Conservation (phyloP, 2,888 invertebrate species). For the Epicampocera succincta region DNA sequence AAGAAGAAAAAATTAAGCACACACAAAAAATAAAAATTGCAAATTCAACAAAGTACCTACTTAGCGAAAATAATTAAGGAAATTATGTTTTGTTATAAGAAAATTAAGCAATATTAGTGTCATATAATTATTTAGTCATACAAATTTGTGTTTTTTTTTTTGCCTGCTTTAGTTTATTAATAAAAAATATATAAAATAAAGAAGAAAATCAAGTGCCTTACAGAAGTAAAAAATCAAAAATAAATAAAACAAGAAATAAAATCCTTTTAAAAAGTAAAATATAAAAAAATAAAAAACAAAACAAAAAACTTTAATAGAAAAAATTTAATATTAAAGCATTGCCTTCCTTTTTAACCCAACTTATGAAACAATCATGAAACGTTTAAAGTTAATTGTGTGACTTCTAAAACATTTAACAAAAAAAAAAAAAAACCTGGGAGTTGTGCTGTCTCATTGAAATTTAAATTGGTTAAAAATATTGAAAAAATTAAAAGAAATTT, state of each 20-base stretch:
- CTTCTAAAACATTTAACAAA: slow-evolving; percentile 6
- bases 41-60: slow-evolving; percentile 29
- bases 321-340: slow-evolving; percentile 4
- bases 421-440: slow-evolving; percentile 14
- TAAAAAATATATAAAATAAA: slow-evolving; percentile 17
- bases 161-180: slow-evolving; percentile 39
- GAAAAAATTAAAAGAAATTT: neutral
- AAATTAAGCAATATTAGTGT: slow-evolving; percentile 54
- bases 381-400: slow-evolving; percentile 66
- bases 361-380: slow-evolving; percentile 59
- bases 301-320: neutral
- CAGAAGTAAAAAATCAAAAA: slow-evolving; percentile 23
- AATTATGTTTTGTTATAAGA: slow-evolving; percentile 40
- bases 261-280: slow-evolving; percentile 7
- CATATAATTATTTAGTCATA: slow-evolving; percentile 42
- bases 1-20: slow-evolving; percentile 30
- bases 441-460: slow-evolving; percentile 1
- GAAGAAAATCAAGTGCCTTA: slow-evolving; percentile 61
- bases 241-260: slow-evolving; percentile 11
- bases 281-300: slow-evolving; percentile 1
- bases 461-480: slow-evolving; percentile 6
- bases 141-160: slow-evolving; percentile 19
- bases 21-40: slow-evolving; percentile 43
- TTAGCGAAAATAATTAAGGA: slow-evolving; percentile 24
- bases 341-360: neutral